phyloP scores from a whole-genome alignment of 2,888 invertebrate genomes.

The Plutella xylostella region DNA sequence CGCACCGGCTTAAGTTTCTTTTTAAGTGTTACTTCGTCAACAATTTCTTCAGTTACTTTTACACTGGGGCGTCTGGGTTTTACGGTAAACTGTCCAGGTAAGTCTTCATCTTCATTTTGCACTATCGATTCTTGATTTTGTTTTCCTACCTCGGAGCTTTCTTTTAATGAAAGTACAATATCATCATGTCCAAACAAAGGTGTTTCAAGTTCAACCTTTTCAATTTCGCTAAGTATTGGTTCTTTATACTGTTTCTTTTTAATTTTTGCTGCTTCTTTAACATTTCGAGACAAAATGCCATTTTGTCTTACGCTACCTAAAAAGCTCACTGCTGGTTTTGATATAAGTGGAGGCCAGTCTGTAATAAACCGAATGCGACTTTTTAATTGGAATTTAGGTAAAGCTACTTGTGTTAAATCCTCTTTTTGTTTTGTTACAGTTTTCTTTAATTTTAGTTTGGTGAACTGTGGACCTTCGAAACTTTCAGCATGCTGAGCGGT shows the following conservation, averaged over 20 bases:
- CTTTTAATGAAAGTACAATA: constrained; percentile 39
- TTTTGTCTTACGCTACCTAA: constrained; percentile 71
- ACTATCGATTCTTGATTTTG: constrained; percentile 21
- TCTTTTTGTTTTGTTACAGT: constrained; percentile 58
- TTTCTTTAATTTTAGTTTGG: constrained; percentile 78
- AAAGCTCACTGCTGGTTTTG: constrained; percentile 59
- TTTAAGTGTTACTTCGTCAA: constrained; percentile 77
- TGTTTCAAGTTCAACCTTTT: constrained; percentile 69
- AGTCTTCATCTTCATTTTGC: constrained; percentile 33
- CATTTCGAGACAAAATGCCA: constrained; percentile 78
- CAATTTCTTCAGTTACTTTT: constrained; percentile 64
- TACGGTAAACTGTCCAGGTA: constrained; percentile 51
- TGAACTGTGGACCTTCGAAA: constrained; percentile 72
- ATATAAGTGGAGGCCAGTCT: constrained; percentile 73
- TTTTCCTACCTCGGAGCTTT: too few relatives aligned
- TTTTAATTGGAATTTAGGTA: constrained; percentile 79
- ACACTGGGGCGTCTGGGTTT: constrained; percentile 48
- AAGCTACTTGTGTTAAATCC: constrained; percentile 39
- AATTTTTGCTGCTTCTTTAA: constrained; percentile 76
- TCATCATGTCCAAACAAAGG: constrained; percentile 64
- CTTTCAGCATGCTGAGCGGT: constrained; percentile 74
- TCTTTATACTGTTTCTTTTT: constrained; percentile 71
- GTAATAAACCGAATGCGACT: constrained; percentile 73
- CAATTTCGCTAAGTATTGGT: constrained; percentile 65
- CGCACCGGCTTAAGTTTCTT: constrained; percentile 78